Evolutionary conservation across 2,888 invertebrate species (phyloP).

Genomic region (Branchipolynoe longqiensis): DNA sequence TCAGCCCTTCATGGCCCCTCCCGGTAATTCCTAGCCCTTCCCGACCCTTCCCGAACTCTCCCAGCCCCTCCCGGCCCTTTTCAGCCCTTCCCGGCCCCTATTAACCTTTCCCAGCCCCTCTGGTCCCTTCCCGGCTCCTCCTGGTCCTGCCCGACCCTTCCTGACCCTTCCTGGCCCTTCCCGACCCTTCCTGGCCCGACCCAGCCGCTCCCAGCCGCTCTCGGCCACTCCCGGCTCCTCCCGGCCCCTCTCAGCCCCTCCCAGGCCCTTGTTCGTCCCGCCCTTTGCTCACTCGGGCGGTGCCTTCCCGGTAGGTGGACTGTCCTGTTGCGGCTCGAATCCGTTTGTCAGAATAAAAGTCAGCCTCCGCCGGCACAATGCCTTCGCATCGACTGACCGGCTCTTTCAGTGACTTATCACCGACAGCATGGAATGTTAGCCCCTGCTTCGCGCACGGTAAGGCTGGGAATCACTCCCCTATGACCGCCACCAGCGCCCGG

Average conservation of each 20-base stretch:
- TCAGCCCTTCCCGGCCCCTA: background rate
- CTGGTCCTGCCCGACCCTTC: background rate
- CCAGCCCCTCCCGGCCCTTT: background rate
- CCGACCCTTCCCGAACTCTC: background rate
- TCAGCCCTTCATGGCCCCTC: background rate
- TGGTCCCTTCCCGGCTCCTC: background rate
- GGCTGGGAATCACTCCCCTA: too few relatives aligned
- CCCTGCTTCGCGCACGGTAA: too few relatives aligned
- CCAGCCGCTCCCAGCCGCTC: background rate
- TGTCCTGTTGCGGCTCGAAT: too few relatives aligned
- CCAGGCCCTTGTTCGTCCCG: too few relatives aligned
- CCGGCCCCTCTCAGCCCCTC: background rate
- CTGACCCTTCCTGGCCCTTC: background rate
- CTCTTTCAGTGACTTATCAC: too few relatives aligned
- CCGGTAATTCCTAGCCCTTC: background rate
- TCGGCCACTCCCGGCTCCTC: background rate
- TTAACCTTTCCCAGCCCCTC: background rate
- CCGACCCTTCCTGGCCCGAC: background rate
- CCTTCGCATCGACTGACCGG: too few relatives aligned
- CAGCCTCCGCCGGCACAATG: too few relatives aligned
- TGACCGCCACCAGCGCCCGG: too few relatives aligned
- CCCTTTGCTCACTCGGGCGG: too few relatives aligned
- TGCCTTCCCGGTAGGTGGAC: too few relatives aligned
- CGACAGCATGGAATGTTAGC: too few relatives aligned
- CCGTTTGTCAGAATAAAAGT: too few relatives aligned